Base-by-base conservation (phyloP, 2,888 invertebrate species). In the Campoletis raptor region DNA sequence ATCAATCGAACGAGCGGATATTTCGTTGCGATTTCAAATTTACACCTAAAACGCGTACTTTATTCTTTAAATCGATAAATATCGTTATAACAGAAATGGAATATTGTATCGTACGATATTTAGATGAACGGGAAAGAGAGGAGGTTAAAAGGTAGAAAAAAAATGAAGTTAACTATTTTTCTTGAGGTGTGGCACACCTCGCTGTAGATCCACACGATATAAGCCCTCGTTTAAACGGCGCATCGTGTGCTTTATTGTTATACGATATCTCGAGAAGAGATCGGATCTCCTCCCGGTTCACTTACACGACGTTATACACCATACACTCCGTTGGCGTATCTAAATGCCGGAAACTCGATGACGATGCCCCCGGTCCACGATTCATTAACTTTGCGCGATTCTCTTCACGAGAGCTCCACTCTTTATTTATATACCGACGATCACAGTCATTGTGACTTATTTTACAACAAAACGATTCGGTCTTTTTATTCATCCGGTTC, bases 281-380 rank as follows among this genome's bases (percentile, higher is more conserved):
- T 81, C 84, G 74, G 74, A 84, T 86, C 83, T 74, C 67, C 57
- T 61, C 64, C 45, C 18, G 30, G 37, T 77, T 66, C 70, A 81
- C 81, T 86, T 81, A 79, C 69, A 30, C 61, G 61, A 61, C 57
- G 45, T 48, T 30, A 77, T 87, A 81, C 83, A 85, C 85, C 85
- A 88, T 69, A 76, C 78, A 66, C 85, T 78, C 87, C 88, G 84
- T 86, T 92, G 91, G 92, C 92, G 92, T 91, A 92, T 92, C 93
- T 93, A 93, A 93, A 91, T 91, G 92, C 93, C 92, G 93, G 93
- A 93, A 93, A 91, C 90, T 87, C 78, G 78, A 37, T 74, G 81
- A 79, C 67, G 57, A 42, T 37, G 80, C 24, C 72, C 57, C 80
- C 57, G 83, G 52, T 84, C 67, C 72, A 92, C 93, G 93, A 92